phyloP scores from a whole-genome alignment of 2,113 vertebrate genomes.

The Cranoglanis bouderius region DNA sequence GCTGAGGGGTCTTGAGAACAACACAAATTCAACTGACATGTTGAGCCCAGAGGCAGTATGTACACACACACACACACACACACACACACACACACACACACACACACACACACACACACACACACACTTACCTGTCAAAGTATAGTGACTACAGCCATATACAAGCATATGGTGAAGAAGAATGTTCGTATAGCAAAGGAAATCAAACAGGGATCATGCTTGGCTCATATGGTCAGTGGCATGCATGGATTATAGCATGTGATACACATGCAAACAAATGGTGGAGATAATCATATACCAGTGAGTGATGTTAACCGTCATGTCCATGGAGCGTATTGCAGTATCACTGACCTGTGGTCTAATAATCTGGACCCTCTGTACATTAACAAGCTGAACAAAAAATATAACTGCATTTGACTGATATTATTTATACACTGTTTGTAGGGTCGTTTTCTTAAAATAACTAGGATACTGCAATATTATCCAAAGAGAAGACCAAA shows the following conservation, averaged over 20 bases:
- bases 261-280: slow-evolving; percentile 62
- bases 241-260: slow-evolving; percentile 61
- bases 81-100: slow-evolving; percentile 13
- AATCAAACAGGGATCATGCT: slow-evolving; percentile 56
- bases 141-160: not conserved
- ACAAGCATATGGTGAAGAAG: slow-evolving; percentile 5
- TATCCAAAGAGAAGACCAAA: slow-evolving; percentile 48
- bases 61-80: not conserved
- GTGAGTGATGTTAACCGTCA: slow-evolving; percentile 40
- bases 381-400: not conserved
- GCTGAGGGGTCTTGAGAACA: slow-evolving; percentile 12
- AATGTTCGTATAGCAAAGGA: not conserved
- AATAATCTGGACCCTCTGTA: not conserved
- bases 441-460: not conserved
- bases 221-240: slow-evolving; percentile 48
- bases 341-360: slow-evolving; percentile 51
- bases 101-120: slow-evolving; percentile 5
- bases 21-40: not conserved
- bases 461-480: slow-evolving; percentile 65
- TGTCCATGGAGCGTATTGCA: slow-evolving; percentile 66
- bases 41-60: not conserved
- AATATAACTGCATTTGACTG: not conserved
- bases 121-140: slow-evolving; percentile 26
- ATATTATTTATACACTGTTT: not conserved
- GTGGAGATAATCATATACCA: slow-evolving; percentile 40